phyloP scores from a whole-genome alignment of 2,888 invertebrate species.

The Notodonta dromedarius region DNA sequence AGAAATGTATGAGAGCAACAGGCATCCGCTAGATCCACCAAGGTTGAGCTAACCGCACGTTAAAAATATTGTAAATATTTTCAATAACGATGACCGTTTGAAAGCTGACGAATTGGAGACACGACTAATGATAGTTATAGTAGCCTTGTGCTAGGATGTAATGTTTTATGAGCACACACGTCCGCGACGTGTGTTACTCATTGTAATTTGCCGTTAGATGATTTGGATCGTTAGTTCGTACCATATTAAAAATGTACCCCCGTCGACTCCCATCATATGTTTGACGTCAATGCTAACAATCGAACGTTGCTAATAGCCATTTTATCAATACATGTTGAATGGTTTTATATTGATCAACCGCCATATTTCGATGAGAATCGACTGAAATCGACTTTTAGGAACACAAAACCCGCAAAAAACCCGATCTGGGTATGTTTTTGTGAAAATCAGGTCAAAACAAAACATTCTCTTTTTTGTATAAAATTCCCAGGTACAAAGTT shows the following conservation, averaged over 20 bases:
- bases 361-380: conserved; percentile 9
- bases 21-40: conserved; percentile 11
- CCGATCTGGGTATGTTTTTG: neutral
- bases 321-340: conserved; percentile 52
- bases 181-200: neutral
- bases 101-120: neutral
- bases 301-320: conserved; percentile 50
- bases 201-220: conserved; percentile 10
- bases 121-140: neutral
- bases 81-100: neutral
- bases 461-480: conserved; percentile 3
- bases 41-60: conserved; percentile 7
- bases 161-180: neutral
- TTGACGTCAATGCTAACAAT: conserved; percentile 68
- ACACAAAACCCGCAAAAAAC: too few relatives aligned
- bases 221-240: conserved; percentile 19
- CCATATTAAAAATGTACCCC: conserved; percentile 54
- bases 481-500: conserved; percentile 13
- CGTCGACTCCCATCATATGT: conserved; percentile 56
- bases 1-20: conserved; percentile 35
- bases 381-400: conserved; percentile 1
- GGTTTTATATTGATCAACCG: conserved; percentile 34
- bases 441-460: conserved; percentile 4
- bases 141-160: neutral
- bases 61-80: conserved; percentile 4